phyloP scores from a whole-genome alignment of 1,140 invertebrate genomes.

The Micrasema minimum region DNA sequence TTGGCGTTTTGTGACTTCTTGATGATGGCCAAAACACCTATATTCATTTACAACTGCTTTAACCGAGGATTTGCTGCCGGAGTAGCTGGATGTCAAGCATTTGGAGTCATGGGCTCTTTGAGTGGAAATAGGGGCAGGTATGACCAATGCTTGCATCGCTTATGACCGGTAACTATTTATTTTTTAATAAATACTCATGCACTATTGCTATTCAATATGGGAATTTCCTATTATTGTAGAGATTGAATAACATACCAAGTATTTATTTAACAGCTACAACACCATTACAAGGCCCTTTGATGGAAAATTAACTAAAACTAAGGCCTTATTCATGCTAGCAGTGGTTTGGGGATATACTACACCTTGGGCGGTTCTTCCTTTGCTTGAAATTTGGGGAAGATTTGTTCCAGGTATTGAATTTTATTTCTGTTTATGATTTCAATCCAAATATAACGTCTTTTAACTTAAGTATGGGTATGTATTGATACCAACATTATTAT shows the following conservation, averaged over 20 bases:
- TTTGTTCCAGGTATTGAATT: slow-evolving; percentile 75
- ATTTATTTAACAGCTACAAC: slow-evolving; percentile 67
- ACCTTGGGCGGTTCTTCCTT: slow-evolving; percentile 82
- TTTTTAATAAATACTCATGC: slow-evolving; percentile 42
- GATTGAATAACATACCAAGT: no score
- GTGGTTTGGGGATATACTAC: slow-evolving; percentile 81
- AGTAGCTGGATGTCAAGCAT: slow-evolving; percentile 80
- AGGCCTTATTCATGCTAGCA: slow-evolving; percentile 78
- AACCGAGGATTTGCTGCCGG: slow-evolving; percentile 80
- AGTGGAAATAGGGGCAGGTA: slow-evolving; percentile 82
- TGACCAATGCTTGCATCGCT: slow-evolving; percentile 83
- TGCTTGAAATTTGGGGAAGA: slow-evolving; percentile 83
- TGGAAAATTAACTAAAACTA: slow-evolving; percentile 78
- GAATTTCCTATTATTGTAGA: no score
- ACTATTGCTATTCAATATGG: slow-evolving; percentile 40
- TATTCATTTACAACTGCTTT: slow-evolving; percentile 89
- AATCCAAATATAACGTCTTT: no score
- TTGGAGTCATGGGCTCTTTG: slow-evolving; percentile 79
- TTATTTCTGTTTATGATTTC: no score
- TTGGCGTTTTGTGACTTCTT: slow-evolving; percentile 87
- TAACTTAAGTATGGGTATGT: no score
- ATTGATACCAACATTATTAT: no score
- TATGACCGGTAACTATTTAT: slow-evolving; percentile 66
- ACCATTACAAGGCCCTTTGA: slow-evolving; percentile 86
- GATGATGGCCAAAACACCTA: slow-evolving; percentile 88